These are phyloP conservation scores for Arbacia lixula DNA, from an alignment of 53 echinoderm and acorn worm species.

Conservation along the genomic window DNA sequence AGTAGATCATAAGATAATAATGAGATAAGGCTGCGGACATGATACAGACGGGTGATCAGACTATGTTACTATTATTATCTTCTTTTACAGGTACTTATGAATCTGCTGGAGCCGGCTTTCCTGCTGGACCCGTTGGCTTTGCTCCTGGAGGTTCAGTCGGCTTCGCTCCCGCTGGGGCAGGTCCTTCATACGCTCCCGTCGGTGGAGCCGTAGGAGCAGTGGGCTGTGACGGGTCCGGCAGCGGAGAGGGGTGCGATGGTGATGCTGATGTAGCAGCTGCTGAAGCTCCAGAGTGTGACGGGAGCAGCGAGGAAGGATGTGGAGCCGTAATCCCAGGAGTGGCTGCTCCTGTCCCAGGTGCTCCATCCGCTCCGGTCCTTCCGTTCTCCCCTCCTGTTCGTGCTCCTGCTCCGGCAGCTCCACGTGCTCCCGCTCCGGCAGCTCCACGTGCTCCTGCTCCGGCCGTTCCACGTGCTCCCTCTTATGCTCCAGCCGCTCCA, in stretches of 20 bases:
- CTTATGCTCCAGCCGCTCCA: too few relatives aligned
- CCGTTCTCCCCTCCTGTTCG: too few relatives aligned
- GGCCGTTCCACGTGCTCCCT: too few relatives aligned
- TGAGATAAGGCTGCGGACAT: not conserved
- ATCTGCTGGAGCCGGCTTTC: not conserved
- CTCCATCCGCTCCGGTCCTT: too few relatives aligned
- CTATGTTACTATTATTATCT: not conserved
- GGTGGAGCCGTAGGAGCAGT: not conserved
- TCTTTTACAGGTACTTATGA: not conserved
- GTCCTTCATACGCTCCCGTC: not conserved
- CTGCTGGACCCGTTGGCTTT: not conserved
- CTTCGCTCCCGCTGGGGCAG: not conserved
- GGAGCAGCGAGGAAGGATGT: too few relatives aligned
- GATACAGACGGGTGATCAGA: not conserved
- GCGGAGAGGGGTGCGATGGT: not conserved
- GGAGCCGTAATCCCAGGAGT: too few relatives aligned
- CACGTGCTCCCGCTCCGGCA: too few relatives aligned
- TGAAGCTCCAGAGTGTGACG: too few relatives aligned
- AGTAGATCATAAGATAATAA: not conserved
- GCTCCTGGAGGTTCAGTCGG: not conserved
- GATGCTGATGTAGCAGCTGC: too few relatives aligned
- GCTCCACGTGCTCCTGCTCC: too few relatives aligned
- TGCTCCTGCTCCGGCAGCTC: too few relatives aligned
- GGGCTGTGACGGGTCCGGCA: not conserved
- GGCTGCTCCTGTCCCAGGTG: too few relatives aligned